Evolutionary conservation across 2,888 invertebrate genomes (phyloP), one percentile per base, ranked within the genome.

Genomic region (Hirtodrosophila duncani): DNA sequence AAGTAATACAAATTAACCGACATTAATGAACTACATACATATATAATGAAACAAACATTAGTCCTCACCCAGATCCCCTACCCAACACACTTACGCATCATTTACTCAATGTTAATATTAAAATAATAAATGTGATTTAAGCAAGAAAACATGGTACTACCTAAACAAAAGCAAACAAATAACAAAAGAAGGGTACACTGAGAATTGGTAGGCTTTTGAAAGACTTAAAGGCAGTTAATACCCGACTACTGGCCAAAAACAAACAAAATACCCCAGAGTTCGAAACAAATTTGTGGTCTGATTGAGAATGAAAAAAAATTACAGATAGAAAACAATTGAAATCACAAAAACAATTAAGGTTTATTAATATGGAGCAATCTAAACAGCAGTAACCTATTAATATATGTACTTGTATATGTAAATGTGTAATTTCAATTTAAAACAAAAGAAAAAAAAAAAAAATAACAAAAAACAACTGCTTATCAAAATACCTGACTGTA

Each of bases 401-500:
- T 39, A 58, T 16, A 30, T 36, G 29, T 10, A 46, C 23, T 43
- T 33, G 34, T 36, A 26, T 49, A 49, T 53, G 45, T 44, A 57
- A 75, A 67, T 70, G 75, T 74, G 72, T 74, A 74, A 74, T 65
- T 74, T 74, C 71, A 65, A 74, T 61, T 78, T 71, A 78, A n/a
- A n/a, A n/a, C n/a, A n/a, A n/a, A n/a, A n/a, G n/a, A n/a, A n/a
- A n/a, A n/a, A n/a, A n/a, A n/a, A n/a, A n/a, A n/a, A n/a, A n/a
- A n/a, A n/a, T n/a, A n/a, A n/a, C n/a, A n/a, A n/a, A n/a, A n/a
- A n/a, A 74, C 70, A 81, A 83, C 74, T 81, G 83, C 83, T 83
- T 83, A 84, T 83, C 83, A 83, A 82, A 83, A 81, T 84, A 83
- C 83, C 83, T 83, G 83, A 83, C 77, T 67, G 74, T 84, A 81